phyloP scores from a whole-genome alignment of 2,888 invertebrate species.

The Aleiodes testaceus region DNA sequence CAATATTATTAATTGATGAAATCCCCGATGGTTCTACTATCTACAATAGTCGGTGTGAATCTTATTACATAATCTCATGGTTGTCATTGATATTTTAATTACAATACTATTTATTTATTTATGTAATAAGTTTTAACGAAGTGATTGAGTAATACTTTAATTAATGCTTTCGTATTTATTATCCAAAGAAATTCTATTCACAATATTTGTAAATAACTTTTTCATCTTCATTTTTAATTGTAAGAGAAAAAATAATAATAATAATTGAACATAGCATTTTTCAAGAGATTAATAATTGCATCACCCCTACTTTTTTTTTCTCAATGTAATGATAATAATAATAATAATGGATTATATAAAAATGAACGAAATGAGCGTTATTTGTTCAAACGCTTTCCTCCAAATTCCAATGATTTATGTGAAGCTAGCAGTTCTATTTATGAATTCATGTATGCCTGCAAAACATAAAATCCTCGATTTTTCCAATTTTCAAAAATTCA shows the following conservation, averaged over 20 bases:
- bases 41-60: not conserved
- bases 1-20: not conserved
- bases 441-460: no score
- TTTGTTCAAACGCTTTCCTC: no score
- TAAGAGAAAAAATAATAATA: not conserved
- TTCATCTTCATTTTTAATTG: not conserved
- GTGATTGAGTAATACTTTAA: not conserved
- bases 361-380: no score
- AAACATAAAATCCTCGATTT: no score
- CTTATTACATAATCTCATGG: not conserved
- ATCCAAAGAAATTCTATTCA: not conserved
- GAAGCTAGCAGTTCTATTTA: no score
- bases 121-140: not conserved
- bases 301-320: no score
- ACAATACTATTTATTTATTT: slow-evolving; percentile 28
- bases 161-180: not conserved
- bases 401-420: not conserved
- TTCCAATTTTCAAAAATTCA: no score
- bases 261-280: not conserved
- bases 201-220: not conserved
- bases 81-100: slow-evolving; percentile 19
- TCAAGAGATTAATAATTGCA: no score
- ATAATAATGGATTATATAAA: not conserved
- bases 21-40: not conserved
- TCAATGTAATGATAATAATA: no score